Percentiles rank a stretch among this genome's conserved stretches.
phyloP scores from a whole-genome alignment of 2,888 invertebrate genomes.

The Noctua pronuba region DNA sequence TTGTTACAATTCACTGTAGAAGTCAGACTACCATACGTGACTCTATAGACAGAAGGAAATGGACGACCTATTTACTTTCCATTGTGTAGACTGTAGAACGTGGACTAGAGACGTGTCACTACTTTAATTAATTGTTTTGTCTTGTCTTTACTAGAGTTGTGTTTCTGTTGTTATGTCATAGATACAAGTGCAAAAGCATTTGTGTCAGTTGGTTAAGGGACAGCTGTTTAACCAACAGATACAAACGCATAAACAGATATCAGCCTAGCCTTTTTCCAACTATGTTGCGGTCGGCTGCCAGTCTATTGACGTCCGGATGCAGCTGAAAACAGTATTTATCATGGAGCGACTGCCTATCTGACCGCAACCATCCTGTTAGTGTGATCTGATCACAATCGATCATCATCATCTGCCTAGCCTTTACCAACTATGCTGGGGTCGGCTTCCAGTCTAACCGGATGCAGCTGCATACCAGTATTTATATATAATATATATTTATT shows the following conservation, averaged over 20 bases:
- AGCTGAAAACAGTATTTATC: not conserved
- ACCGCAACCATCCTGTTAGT: not conserved
- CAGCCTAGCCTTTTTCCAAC: not conserved
- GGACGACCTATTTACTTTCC: constrained; percentile 22
- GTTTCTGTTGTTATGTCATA: not conserved
- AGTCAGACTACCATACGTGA: not conserved
- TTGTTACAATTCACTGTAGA: not conserved
- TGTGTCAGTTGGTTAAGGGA: not conserved
- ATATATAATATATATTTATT: too few species aligned
- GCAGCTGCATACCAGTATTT: too few species aligned
- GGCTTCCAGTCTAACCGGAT: too few species aligned
- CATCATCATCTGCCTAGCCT: too few species aligned
- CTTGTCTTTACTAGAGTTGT: not conserved
- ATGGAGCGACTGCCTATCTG: not conserved
- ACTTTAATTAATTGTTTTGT: constrained; percentile 23
- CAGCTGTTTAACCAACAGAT: not conserved
- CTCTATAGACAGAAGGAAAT: constrained; percentile 17
- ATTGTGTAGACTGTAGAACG: constrained; percentile 25
- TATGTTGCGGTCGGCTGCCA: not conserved
- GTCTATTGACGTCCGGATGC: not conserved
- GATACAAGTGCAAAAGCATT: not conserved
- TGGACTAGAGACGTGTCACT: not conserved
- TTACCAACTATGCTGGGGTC: too few species aligned
- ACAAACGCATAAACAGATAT: not conserved
- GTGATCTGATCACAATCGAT: not conserved